phyloP scores from a whole-genome alignment of 2,113 vertebrate genomes.

The Passer montanus region DNA sequence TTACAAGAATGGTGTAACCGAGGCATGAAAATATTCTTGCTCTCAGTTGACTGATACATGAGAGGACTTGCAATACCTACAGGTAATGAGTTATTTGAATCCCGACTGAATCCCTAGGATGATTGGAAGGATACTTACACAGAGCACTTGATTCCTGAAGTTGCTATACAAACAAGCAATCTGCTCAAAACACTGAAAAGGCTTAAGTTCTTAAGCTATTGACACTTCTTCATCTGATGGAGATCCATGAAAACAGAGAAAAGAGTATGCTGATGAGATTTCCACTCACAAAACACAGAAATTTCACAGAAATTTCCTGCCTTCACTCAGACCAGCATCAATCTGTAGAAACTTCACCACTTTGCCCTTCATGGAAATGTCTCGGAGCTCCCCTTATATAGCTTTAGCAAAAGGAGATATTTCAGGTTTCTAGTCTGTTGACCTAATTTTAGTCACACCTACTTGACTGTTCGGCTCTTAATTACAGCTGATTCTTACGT shows the following conservation, averaged over 20 bases:
- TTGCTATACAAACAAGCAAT: background rate
- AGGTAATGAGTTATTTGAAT: background rate
- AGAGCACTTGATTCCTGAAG: slow-evolving; percentile 1
- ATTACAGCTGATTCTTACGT: background rate
- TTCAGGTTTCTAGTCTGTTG: background rate
- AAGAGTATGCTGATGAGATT: slow-evolving; percentile 2
- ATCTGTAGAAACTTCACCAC: background rate
- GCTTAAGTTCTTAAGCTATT: slow-evolving; percentile 15
- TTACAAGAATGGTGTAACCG: background rate
- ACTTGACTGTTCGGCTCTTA: background rate
- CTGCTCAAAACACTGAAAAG: slow-evolving; percentile 32
- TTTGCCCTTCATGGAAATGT: background rate
- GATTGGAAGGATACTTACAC: background rate
- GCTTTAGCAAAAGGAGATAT: background rate
- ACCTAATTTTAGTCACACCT: background rate
- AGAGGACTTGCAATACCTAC: background rate
- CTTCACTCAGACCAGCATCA: background rate
- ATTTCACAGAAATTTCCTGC: background rate
- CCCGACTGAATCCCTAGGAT: slow-evolving; percentile 6
- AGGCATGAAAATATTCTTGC: background rate
- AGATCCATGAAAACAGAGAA: background rate
- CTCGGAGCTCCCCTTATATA: background rate
- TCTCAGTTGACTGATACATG: background rate
- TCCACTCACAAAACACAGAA: background rate
- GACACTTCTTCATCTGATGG: slow-evolving; percentile 24